Percentiles rank a stretch among this genome's conserved stretches.
Evolutionary conservation across 2,113 vertebrate species (phyloP).

Genomic region (Bostrychus sinensis): DNA sequence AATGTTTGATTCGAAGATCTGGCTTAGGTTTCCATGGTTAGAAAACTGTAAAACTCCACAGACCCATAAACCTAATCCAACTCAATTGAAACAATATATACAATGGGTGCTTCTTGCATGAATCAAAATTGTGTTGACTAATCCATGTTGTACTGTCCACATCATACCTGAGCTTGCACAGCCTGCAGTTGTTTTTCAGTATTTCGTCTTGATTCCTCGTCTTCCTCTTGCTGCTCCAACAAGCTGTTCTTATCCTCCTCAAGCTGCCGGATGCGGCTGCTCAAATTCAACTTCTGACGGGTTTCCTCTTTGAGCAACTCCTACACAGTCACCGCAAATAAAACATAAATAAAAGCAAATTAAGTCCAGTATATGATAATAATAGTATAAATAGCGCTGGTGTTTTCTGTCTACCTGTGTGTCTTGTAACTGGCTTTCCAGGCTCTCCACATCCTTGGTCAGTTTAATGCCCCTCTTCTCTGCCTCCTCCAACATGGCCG

Average conservation of each 20-base stretch:
- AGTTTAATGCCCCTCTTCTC: slow-evolving; percentile 96
- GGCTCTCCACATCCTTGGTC: slow-evolving; percentile 88
- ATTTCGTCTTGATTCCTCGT: slow-evolving; percentile 90
- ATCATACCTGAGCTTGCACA: slow-evolving; percentile 90
- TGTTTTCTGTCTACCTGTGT: slow-evolving; percentile 83
- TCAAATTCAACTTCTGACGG: slow-evolving; percentile 94
- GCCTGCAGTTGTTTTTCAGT: slow-evolving; percentile 92
- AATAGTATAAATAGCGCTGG: background rate
- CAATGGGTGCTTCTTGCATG: background rate
- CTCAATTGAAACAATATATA: background rate
- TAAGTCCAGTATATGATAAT: background rate
- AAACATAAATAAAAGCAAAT: slow-evolving; percentile 10
- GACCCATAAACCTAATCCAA: background rate
- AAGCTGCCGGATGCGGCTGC: slow-evolving; percentile 92
- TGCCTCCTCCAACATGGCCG: slow-evolving; percentile 89
- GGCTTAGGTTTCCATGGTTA: too few species aligned
- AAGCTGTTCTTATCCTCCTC: slow-evolving; percentile 93
- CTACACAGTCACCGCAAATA: slow-evolving; percentile 68
- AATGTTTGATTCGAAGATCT: too few species aligned
- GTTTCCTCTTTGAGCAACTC: slow-evolving; percentile 97
- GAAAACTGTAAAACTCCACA: background rate
- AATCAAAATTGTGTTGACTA: background rate
- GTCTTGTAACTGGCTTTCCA: slow-evolving; percentile 95
- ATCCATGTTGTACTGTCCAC: background rate
- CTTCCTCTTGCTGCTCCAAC: slow-evolving; percentile 96